These are phyloP conservation scores for Nephrotoma appendiculata DNA, from an alignment of 2,888 invertebrate species.

Conservation along the genomic window DNA sequence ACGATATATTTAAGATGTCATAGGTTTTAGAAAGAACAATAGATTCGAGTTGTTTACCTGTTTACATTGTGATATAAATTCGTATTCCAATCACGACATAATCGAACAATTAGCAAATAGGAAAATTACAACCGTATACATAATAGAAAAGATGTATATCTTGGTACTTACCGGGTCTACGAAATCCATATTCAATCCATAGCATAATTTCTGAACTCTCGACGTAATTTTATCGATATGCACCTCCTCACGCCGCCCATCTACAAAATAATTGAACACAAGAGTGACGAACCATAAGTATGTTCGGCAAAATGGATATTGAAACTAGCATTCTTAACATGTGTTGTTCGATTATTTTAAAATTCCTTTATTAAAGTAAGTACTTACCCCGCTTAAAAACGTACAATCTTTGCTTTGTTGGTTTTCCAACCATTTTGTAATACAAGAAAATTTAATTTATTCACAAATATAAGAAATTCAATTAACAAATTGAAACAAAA, in stretches of 20 bases:
- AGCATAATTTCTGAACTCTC: constrained; percentile 86
- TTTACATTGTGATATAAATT: neutral
- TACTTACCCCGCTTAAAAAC: neutral
- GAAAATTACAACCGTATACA: neutral
- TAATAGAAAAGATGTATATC: too few relatives aligned
- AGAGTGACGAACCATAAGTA: neutral
- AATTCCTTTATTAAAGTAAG: neutral
- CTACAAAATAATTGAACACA: constrained; percentile 30
- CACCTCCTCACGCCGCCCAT: constrained; percentile 80
- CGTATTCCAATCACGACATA: neutral
- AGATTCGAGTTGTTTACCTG: neutral
- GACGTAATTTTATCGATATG: constrained; percentile 98
- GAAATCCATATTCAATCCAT: constrained; percentile 90
- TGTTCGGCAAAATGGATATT: neutral
- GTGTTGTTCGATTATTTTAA: neutral
- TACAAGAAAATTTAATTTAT: neutral
- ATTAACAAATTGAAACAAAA: neutral
- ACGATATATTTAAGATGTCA: too few relatives aligned
- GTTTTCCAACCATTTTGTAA: constrained; percentile 3
- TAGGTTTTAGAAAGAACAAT: neutral
- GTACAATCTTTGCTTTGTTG: neutral
- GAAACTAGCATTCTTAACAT: neutral
- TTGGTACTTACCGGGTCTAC: constrained; percentile 74
- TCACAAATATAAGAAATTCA: neutral
- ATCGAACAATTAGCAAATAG: neutral